A percentile compares a stretch with the other conserved stretches of the same genome.
phyloP scores from a whole-genome alignment of 1,140 invertebrate species.

The Pararge aegeria region DNA sequence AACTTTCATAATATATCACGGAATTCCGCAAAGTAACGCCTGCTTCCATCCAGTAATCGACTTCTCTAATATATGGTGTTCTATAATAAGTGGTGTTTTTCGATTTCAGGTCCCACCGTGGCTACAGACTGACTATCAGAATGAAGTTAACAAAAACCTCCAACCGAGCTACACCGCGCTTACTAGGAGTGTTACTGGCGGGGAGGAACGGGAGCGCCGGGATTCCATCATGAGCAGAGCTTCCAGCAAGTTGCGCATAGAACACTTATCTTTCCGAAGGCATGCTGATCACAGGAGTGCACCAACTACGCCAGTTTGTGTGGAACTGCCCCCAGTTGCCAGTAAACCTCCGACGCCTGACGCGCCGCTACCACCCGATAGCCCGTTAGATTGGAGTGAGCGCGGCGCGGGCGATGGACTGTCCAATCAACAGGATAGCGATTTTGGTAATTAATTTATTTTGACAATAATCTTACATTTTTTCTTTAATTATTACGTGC shows the following conservation, averaged over 20 bases:
- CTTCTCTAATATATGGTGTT: no score
- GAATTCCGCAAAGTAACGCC: no score
- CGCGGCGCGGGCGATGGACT: conserved; percentile 91
- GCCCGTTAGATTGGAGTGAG: conserved; percentile 85
- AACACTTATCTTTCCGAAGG: conserved; percentile 64
- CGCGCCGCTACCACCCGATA: conserved; percentile 86
- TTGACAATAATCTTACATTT: not conserved
- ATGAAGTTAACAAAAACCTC: conserved; percentile 70
- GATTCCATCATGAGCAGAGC: conserved; percentile 71
- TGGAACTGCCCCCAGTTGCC: conserved; percentile 80
- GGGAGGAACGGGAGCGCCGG: conserved; percentile 59
- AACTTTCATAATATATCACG: no score
- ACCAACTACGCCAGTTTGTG: conserved; percentile 51
- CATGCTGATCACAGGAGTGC: conserved; percentile 58
- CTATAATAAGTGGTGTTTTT: no score
- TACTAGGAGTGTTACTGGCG: conserved; percentile 59
- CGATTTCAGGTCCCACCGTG: conserved; percentile 88
- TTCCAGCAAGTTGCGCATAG: conserved; percentile 69
- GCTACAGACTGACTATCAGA: conserved; percentile 83
- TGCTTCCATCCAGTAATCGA: no score
- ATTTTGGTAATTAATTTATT: conserved; percentile 81
- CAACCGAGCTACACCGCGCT: conserved; percentile 67
- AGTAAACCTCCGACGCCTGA: conserved; percentile 40
- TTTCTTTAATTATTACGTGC: no score
- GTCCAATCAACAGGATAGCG: conserved; percentile 89